These are phyloP conservation scores for Harlomillsia oculata DNA, from an alignment of 1,140 invertebrate species.

Conservation along the genomic window DNA sequence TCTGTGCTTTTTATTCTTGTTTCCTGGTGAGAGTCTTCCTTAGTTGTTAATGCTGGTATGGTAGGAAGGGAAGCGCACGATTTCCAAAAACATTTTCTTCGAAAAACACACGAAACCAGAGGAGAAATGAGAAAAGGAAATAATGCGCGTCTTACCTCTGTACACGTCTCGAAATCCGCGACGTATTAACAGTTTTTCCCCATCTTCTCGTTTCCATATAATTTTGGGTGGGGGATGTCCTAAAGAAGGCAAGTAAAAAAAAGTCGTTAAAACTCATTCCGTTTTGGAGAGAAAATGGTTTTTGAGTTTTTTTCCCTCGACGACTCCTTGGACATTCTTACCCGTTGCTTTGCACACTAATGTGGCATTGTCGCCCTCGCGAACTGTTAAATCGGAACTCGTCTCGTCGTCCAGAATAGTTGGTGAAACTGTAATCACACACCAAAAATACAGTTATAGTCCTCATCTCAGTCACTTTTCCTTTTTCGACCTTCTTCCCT, in stretches of 20 bases:
- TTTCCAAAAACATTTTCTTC: neutral
- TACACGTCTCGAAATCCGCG: constrained; percentile 49
- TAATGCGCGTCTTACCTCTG: constrained; percentile 45
- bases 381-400: constrained; percentile 59
- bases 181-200: constrained; percentile 51
- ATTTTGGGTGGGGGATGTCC: constrained; percentile 43
- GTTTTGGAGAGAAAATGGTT: neutral
- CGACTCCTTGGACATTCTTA: constrained; percentile 38
- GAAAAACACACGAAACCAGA: neutral
- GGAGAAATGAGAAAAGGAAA: neutral
- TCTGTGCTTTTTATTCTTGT: too few relatives aligned
- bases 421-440: constrained; percentile 63
- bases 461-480: too few relatives aligned
- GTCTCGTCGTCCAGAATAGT: constrained; percentile 66
- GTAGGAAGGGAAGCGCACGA: neutral
- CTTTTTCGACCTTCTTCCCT: too few relatives aligned
- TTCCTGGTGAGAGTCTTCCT: neutral
- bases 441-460: too few relatives aligned
- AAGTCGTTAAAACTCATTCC: neutral
- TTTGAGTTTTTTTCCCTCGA: too few relatives aligned
- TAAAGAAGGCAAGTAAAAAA: too few relatives aligned
- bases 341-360: constrained; percentile 56
- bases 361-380: constrained; percentile 70
- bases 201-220: constrained; percentile 45
- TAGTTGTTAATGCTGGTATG: neutral